Evolutionary conservation across 2,888 invertebrate genomes (phyloP).

Genomic region (Stegophylla sp.): DNA sequence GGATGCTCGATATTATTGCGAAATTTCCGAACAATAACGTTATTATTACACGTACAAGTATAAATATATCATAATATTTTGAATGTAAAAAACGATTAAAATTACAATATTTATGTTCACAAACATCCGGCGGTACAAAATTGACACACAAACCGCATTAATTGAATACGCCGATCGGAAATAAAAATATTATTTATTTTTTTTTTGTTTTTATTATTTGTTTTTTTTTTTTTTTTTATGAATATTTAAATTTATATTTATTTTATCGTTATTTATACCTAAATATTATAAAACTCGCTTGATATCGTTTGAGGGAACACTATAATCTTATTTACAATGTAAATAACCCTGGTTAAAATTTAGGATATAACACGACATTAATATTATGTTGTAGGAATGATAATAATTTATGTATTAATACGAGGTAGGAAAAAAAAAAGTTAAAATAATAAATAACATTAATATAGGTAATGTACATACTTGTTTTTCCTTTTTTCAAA

Average conservation of each 20-base stretch:
- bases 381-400: background rate
- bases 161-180: background rate
- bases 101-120: background rate
- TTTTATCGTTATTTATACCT: background rate
- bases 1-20: no score
- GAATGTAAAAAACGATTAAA: background rate
- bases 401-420: background rate
- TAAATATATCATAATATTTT: constrained; percentile 15
- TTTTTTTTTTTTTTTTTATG: constrained; percentile 12
- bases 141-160: background rate
- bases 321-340: constrained; percentile 21
- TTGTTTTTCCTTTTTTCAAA: background rate
- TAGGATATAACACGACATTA: constrained; percentile 33
- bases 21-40: no score
- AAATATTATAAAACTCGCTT: constrained; percentile 1
- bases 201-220: background rate
- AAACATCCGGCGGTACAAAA: background rate
- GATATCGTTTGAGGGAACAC: constrained; percentile 10
- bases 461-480: background rate
- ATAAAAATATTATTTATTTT: background rate
- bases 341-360: constrained; percentile 43
- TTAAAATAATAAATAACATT: background rate
- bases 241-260: background rate
- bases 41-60: background rate
- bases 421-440: no score